Base-by-base conservation (phyloP, 2,888 invertebrate species). In the Habrosyne pyritoides region DNA sequence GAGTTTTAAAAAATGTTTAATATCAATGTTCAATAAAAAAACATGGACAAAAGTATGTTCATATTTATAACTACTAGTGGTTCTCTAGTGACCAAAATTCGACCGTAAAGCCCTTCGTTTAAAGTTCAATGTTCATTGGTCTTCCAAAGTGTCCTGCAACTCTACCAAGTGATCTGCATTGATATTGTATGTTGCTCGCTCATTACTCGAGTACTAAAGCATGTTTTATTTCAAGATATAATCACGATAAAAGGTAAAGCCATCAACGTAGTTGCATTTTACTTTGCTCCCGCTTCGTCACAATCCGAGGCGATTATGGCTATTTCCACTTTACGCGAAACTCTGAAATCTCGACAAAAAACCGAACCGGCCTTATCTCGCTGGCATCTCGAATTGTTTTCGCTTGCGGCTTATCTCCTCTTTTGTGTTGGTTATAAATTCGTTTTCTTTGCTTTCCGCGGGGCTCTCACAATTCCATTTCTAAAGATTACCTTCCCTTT, bases 351-450 rank as follows among this genome's bases (percentile, higher is more conserved):
- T 67, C 68, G 53, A 69, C 71, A 75, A 73, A 77, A 75, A 69
- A 70, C 63, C 65, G 65, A 21, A 22, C 53, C 42, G 42, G 52
- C 65, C 63, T 69, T 76, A 77, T 79, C 78, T 72, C 56, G 48
- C 50, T 64, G 60, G 70, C 69, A 77, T 79, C 77, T 71, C 69
- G 73, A 75, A 79, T 76, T 79, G 78, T 83, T 79, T 81, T 75
- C 71, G 68, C 69, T 69, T 59, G 57, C 63, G 61, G 79, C 81
- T 83, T 83, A 81, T 80, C 82, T 74, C 42, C 67, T 70, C 72
- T 71, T 77, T 68, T 76, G 77, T 72, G 73, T 69, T 70, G 70
- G 67, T 73, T 71, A 73, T 77, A 70, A 77, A 75, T 77, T 75
- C 77, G 71, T 75, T 81, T 77, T 75, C 71, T 49, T 42, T 67